Percentiles rank a stretch among this genome's conserved stretches.
Evolutionary conservation across 2,797 vertebrate species (phyloP).

Genomic region (Menidia menidia): DNA sequence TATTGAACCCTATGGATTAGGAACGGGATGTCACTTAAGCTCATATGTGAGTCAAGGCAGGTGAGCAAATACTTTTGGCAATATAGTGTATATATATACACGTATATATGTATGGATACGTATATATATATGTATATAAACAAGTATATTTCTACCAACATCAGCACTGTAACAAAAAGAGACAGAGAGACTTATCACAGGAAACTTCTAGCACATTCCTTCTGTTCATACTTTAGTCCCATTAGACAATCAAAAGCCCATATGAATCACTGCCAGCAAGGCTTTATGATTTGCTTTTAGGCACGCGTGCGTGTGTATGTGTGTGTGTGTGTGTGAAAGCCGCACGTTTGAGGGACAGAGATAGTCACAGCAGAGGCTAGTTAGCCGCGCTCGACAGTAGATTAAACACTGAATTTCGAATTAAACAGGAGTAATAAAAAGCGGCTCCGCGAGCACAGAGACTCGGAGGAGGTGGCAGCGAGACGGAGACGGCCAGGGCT

Average conservation of each 20-base stretch:
- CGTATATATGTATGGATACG: too few species aligned
- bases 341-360: conserved; percentile 11
- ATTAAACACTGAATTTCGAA: conserved; percentile 62
- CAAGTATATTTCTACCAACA: too few species aligned
- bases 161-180: too few species aligned
- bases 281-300: conserved; percentile 1
- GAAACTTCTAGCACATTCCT: background rate
- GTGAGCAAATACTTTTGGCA: too few species aligned
- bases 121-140: too few species aligned
- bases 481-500: conserved; percentile 60
- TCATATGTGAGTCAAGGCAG: too few species aligned
- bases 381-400: conserved; percentile 50
- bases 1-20: too few species aligned
- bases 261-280: conserved; percentile 18
- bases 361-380: conserved; percentile 18
- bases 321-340: conserved; percentile 1
- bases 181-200: background rate
- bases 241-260: conserved; percentile 7
- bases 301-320: too few species aligned
- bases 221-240: conserved; percentile 1
- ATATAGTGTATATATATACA: too few species aligned
- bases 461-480: conserved; percentile 30
- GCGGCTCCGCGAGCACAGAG: conserved; percentile 47
- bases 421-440: conserved; percentile 64
- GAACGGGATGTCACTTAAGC: too few species aligned